Base-by-base conservation (phyloP, 2,797 vertebrate species). In the Galagoides demidoff region DNA sequence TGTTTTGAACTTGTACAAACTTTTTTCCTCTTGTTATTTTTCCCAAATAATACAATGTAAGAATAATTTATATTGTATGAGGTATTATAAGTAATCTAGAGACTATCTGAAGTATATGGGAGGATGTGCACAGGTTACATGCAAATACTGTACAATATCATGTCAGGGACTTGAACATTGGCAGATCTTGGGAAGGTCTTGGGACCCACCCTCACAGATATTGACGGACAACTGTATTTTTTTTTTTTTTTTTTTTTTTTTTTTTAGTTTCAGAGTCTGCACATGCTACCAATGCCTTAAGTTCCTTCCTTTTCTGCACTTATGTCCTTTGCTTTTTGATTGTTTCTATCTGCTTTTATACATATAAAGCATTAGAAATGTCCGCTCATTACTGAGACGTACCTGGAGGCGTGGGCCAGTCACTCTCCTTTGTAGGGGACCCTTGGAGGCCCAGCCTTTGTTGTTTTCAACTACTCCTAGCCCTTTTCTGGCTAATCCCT, bases 351-450 rank as follows among this genome's bases (percentile, higher is more conserved):
- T 79, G 14, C 11, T 74, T 94, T 5, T 59, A 71, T 87, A 82
- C 31, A 34, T 37, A 55, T 17, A 81, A 89, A 17, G 13, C 11
- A n/a, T 85, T 85, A 55, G 52, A 86, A 79, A 39, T 64, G 19
- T 63, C 37, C 7, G 27, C 34, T 63, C 7, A 25, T 71, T 37
- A n/a, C 12, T 90, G 22, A 85, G 55, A 31, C 3, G 3, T 25
- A 63, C 12, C 6, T 37, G 64, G 11, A 86, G 23, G 2, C 37
- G 23, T 14, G 23, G 31, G 2, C 4, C 5, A 3, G 22, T 34
- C 49, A 45, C 1, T 0, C 5, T n/a, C 25, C 34, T 25, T 39
- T 11, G 7, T 20, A 6, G 31, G 29, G 3, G 1, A 34, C 22
- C 7, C 27, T 3, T 9, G 1, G n/a, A 71, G 5, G 2, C 14